Evolutionary conservation across 2,888 invertebrate genomes (phyloP).

Genomic region (Andrena praecox): DNA sequence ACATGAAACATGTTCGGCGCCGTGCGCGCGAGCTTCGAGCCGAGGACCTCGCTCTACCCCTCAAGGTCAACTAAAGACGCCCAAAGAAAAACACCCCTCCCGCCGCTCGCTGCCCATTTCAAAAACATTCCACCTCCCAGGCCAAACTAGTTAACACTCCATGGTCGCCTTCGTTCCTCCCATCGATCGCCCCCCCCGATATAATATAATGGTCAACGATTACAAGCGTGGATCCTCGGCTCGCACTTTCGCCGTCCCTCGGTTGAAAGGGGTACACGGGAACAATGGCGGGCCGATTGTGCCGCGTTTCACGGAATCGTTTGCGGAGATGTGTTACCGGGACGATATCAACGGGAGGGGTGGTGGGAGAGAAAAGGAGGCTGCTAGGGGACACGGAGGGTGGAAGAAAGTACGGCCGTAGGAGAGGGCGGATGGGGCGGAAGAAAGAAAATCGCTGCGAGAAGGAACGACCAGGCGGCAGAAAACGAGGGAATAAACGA

Average conservation of each 20-base stretch:
- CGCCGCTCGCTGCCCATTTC: neutral
- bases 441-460: constrained; percentile 40
- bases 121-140: neutral
- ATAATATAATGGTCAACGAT: constrained; percentile 26
- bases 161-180: neutral
- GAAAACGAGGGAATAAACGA: constrained; percentile 39
- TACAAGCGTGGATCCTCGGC: constrained; percentile 5
- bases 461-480: constrained; percentile 38
- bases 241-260: constrained; percentile 28
- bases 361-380: constrained; percentile 1
- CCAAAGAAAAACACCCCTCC: neutral
- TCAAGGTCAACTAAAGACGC: neutral
- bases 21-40: neutral
- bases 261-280: constrained; percentile 41
- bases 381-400: constrained; percentile 19
- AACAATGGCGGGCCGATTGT: constrained; percentile 73
- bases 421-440: neutral
- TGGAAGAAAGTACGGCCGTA: constrained; percentile 34
- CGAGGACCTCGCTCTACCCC: neutral
- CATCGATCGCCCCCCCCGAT: neutral
- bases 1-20: neutral
- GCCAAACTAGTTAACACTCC: constrained; percentile 1
- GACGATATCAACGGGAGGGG: constrained; percentile 29
- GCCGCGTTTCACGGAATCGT: constrained; percentile 74
- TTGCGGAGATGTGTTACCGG: constrained; percentile 62